A percentile compares a stretch with the other conserved stretches of the same genome.
Conservation (phyloP, 2,113 vertebrate genomes). For the Ailuropoda melanoleuca region DNA sequence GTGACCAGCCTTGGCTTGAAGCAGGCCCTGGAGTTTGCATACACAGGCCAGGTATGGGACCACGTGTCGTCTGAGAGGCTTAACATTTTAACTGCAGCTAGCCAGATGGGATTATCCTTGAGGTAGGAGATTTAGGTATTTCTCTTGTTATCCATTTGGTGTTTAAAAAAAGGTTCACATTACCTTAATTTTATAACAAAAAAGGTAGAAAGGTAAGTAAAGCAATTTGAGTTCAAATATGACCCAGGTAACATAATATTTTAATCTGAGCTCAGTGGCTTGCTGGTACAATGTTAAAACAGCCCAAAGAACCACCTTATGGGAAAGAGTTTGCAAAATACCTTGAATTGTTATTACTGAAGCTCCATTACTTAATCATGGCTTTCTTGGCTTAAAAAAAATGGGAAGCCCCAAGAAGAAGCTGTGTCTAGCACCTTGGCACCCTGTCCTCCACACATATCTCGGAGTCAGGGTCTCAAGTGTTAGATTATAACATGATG, state of each 20-base stretch:
- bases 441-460: neutral
- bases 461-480: neutral
- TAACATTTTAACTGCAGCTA: neutral
- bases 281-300: neutral
- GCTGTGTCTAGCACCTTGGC: neutral
- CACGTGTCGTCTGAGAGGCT: neutral
- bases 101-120: neutral
- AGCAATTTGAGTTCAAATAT: constrained; percentile 11
- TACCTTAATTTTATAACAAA: neutral
- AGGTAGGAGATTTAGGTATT: neutral
- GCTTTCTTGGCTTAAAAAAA: neutral
- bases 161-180: neutral
- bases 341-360: neutral
- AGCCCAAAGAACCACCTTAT: neutral
- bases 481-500: neutral
- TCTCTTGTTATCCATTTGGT: constrained; percentile 8
- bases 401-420: neutral
- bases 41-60: constrained; percentile 95
- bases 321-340: neutral
- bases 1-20: constrained; percentile 96
- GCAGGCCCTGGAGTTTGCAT: constrained; percentile 97
- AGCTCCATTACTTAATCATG: neutral
- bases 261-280: constrained; percentile 2
- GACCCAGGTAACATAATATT: neutral
- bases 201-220: neutral